A percentile compares a stretch with the other conserved stretches of the same genome.
These are phyloP conservation scores for Theodoxus fluviatilis DNA, from an alignment of 2,888 invertebrate genomes.

Conservation along the genomic window DNA sequence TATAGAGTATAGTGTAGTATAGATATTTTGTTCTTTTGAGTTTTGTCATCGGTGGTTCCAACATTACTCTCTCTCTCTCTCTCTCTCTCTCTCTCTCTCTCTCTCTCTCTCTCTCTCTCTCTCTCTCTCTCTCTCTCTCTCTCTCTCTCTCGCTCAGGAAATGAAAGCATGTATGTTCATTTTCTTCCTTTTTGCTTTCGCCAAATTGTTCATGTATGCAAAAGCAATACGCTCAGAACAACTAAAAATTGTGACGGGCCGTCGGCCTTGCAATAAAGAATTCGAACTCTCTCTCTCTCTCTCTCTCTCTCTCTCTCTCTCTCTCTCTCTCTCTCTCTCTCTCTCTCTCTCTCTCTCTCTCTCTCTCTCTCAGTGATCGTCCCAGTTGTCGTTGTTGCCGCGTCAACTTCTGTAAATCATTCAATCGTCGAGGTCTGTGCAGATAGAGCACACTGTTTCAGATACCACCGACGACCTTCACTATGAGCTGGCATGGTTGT, in stretches of 20 bases:
- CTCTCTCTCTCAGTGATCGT: slow-evolving; percentile 22
- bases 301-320: slow-evolving; percentile 19
- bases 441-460: no score
- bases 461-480: no score
- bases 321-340: slow-evolving; percentile 19
- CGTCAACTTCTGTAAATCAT: no score
- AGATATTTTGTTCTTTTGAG: background rate
- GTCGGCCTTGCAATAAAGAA: no score
- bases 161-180: background rate
- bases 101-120: slow-evolving; percentile 22
- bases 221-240: no score
- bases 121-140: slow-evolving; percentile 3
- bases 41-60: background rate
- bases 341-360: slow-evolving; percentile 12
- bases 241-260: no score
- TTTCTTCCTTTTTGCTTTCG: no score
- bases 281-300: background rate
- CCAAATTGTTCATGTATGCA: no score
- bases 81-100: slow-evolving; percentile 25
- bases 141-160: background rate
- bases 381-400: no score
- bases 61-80: slow-evolving; percentile 22
- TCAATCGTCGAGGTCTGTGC: no score
- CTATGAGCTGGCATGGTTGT: no score
- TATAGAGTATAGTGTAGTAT: no score